These are phyloP conservation scores for Oreochromis aureus DNA, from an alignment of 2,113 vertebrate genomes.

Conservation along the genomic window DNA sequence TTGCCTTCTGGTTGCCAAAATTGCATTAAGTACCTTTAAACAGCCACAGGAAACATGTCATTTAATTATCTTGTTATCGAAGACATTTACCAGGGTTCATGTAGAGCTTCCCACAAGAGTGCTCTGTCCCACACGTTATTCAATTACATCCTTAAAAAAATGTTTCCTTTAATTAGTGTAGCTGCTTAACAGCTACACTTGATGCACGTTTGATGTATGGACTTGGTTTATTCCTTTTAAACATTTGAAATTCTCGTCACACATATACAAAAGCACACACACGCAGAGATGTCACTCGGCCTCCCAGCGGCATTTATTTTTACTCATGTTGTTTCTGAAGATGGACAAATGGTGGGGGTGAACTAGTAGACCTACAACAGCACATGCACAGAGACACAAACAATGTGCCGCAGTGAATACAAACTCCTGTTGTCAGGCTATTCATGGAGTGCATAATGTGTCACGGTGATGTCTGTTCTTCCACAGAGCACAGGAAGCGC, in stretches of 20 bases:
- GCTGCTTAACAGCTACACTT: not conserved
- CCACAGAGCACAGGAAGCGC: not conserved
- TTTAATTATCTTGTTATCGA: not conserved
- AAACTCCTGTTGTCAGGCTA: not conserved
- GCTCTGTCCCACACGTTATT: not conserved
- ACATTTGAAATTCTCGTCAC: not conserved
- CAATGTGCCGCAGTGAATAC: not conserved
- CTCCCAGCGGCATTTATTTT: not conserved
- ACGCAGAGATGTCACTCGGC: not conserved
- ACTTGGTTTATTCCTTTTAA: not conserved
- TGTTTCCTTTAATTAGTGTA: not conserved
- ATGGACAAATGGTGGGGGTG: not conserved
- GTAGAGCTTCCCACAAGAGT: not conserved
- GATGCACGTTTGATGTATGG: not conserved
- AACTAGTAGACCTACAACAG: not conserved
- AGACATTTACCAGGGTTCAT: not conserved
- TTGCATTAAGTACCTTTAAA: not conserved
- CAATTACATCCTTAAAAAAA: not conserved
- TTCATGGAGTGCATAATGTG: not conserved
- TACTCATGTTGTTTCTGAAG: not conserved
- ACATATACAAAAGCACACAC: not conserved
- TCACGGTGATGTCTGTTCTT: not conserved
- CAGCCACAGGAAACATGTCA: not conserved
- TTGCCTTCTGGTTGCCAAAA: not conserved
- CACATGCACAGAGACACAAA: not conserved